A percentile compares a stretch with the other conserved stretches of the same genome.
These are phyloP conservation scores for Heliornis fulica DNA, from an alignment of 2,113 vertebrate genomes.

Conservation along the genomic window DNA sequence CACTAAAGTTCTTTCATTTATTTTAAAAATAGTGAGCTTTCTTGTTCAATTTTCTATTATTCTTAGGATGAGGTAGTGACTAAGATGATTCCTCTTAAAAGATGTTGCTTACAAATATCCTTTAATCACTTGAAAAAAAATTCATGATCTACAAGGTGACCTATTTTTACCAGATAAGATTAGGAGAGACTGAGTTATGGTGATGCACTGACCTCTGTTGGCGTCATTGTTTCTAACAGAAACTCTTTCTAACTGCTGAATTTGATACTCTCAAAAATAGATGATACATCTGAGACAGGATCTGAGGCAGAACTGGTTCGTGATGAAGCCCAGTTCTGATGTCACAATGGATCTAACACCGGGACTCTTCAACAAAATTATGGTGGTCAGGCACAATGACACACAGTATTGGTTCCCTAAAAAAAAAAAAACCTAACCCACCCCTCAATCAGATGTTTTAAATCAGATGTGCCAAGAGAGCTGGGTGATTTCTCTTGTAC, in stretches of 20 bases:
- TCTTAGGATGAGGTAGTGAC: not conserved
- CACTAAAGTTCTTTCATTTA: not conserved
- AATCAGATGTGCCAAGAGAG: not conserved
- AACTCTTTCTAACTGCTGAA: not conserved
- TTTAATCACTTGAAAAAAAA: not conserved
- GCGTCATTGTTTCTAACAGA: not conserved
- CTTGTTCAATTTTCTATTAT: not conserved
- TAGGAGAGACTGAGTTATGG: not conserved
- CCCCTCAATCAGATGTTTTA: not conserved
- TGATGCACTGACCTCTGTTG: slow-evolving; percentile 43
- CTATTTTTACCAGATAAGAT: not conserved
- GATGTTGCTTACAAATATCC: not conserved
- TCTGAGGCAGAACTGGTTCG: not conserved
- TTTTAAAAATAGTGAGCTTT: not conserved
- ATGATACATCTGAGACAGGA: not conserved
- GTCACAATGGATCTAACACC: not conserved
- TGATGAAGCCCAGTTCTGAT: not conserved
- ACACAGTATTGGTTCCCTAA: not conserved
- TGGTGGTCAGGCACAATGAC: not conserved
- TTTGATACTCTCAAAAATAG: not conserved
- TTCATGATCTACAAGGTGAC: not conserved
- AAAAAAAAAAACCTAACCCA: not conserved
- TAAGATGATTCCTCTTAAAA: not conserved
- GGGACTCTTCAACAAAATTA: not conserved
- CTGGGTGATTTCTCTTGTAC: not conserved